Conservation (phyloP, 1,140 invertebrate genomes). For the Drosophila bifasciata region DNA sequence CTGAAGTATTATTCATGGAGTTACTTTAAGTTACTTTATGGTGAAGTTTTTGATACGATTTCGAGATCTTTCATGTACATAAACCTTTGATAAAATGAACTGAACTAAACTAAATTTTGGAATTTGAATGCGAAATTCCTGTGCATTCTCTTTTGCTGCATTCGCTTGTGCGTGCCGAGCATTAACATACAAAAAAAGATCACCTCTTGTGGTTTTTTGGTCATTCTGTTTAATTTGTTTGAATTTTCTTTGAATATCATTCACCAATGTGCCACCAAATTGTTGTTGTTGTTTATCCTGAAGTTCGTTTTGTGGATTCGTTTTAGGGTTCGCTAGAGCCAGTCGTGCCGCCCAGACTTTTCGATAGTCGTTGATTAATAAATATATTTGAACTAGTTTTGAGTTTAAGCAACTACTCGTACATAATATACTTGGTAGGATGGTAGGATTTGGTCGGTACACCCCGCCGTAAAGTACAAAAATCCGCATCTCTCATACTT, state of each 20-base stretch:
- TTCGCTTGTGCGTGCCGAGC: no score
- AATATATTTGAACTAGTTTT: slow-evolving; percentile 82
- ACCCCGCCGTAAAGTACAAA: no score
- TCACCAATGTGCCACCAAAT: slow-evolving; percentile 48
- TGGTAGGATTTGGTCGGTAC: neutral
- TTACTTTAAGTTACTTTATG: neutral
- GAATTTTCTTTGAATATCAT: slow-evolving; percentile 49
- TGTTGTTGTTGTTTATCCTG: slow-evolving; percentile 33
- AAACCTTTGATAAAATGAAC: no score
- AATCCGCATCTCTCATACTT: slow-evolving; percentile 46
- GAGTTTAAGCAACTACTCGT: slow-evolving; percentile 58
- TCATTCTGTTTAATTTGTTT: slow-evolving; percentile 57
- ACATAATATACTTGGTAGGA: slow-evolving; percentile 53
- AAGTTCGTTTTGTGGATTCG: slow-evolving; percentile 24
- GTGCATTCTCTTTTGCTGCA: no score
- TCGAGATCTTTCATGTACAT: no score
- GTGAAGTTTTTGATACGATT: no score
- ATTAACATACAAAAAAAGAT: no score
- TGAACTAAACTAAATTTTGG: no score
- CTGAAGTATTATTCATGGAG: neutral
- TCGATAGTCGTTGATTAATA: slow-evolving; percentile 73
- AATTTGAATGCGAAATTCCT: no score
- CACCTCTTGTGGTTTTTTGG: slow-evolving; percentile 19
- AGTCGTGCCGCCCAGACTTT: slow-evolving; percentile 24
- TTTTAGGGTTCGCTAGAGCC: slow-evolving; percentile 16